phyloP scores from a whole-genome alignment of 64 coral and sea anemone species.

The Porites lutea region DNA sequence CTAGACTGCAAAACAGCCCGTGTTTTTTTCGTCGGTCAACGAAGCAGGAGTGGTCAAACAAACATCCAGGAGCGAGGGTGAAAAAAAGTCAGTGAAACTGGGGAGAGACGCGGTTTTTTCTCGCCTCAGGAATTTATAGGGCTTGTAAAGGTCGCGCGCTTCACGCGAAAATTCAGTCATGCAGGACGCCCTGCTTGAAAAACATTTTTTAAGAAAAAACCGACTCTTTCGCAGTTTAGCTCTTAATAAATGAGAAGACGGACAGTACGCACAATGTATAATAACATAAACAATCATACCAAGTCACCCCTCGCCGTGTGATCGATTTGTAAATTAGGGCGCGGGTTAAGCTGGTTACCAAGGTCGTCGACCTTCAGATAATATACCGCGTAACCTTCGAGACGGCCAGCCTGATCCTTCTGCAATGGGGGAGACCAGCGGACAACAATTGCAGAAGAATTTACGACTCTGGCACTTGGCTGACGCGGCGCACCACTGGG shows the following conservation, averaged over 20 bases:
- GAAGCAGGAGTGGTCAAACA: too few relatives aligned
- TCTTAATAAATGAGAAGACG: too few relatives aligned
- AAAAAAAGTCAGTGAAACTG: too few relatives aligned
- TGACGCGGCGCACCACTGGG: conserved; percentile 86
- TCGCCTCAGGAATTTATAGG: too few relatives aligned
- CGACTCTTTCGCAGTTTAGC: not conserved
- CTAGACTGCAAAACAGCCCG: too few relatives aligned
- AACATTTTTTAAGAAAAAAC: not conserved
- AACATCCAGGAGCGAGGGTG: too few relatives aligned
- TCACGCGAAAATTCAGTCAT: too few relatives aligned
- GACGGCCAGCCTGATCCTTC: conserved; percentile 65
- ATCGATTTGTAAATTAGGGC: conserved; percentile 27
- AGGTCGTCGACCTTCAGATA: conserved; percentile 80
- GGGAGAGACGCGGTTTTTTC: too few relatives aligned
- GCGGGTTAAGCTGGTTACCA: conserved; percentile 80
- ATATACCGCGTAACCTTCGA: conserved; percentile 80
- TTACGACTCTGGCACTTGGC: conserved; percentile 61
- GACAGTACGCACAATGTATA: too few relatives aligned
- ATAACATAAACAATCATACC: conserved; percentile 38
- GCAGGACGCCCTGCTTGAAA: not conserved
- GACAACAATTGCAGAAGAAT: conserved; percentile 75
- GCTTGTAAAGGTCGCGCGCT: too few relatives aligned
- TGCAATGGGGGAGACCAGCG: conserved; percentile 62
- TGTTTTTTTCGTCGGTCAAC: too few relatives aligned
- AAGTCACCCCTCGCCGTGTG: conserved; percentile 56